These are phyloP conservation scores for Azemiops feae DNA, from an alignment of 2,113 vertebrate genomes.

Conservation along the genomic window DNA sequence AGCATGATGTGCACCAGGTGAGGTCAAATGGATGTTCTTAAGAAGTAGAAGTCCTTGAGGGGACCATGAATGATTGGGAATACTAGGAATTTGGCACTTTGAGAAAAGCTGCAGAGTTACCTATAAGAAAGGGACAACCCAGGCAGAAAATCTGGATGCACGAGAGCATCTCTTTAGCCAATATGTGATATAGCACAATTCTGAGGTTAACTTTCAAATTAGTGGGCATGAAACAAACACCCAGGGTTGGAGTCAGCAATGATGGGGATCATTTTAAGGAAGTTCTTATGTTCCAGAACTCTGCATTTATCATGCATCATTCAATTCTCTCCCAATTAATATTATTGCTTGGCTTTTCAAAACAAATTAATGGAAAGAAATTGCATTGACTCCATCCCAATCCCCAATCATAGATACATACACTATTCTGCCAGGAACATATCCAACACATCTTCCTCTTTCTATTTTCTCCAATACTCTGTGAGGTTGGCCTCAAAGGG, in stretches of 20 bases:
- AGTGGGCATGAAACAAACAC: background rate
- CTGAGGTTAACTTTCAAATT: background rate
- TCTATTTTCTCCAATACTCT: no score
- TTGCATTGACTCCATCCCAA: background rate
- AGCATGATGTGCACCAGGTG: background rate
- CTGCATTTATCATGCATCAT: background rate
- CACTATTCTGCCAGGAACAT: no score
- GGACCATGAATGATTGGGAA: background rate
- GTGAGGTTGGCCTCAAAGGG: no score
- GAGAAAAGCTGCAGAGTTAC: background rate
- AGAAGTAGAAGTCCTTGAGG: background rate
- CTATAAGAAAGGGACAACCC: background rate
- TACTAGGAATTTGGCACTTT: background rate
- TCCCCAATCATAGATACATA: no score
- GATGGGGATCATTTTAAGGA: background rate
- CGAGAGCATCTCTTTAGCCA: background rate
- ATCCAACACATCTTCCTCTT: no score
- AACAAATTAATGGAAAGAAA: background rate
- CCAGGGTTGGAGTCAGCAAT: no score
- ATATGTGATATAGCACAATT: background rate
- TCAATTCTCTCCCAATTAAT: background rate
- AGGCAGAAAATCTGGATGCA: background rate
- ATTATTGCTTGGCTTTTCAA: background rate
- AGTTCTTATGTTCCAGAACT: background rate
- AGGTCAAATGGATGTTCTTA: background rate